Percentiles rank a stretch among this genome's conserved stretches.
These are phyloP conservation scores for Prionace glauca DNA, from an alignment of 2,797 vertebrate species.

Conservation along the genomic window DNA sequence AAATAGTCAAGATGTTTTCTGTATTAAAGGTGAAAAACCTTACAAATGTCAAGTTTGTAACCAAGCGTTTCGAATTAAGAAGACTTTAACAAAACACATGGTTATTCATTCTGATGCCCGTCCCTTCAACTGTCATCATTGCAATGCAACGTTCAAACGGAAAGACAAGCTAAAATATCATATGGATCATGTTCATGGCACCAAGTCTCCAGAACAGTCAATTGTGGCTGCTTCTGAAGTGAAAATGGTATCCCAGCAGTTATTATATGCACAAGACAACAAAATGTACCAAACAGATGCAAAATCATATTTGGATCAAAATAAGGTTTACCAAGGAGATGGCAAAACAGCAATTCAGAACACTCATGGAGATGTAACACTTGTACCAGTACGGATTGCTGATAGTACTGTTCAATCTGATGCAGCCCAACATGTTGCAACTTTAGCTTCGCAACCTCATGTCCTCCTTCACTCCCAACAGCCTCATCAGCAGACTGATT, in stretches of 20 bases:
- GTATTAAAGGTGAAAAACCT: slow-evolving; percentile 82
- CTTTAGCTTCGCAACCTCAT: slow-evolving; percentile 53
- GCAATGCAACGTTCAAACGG: slow-evolving; percentile 89
- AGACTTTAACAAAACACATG: slow-evolving; percentile 95
- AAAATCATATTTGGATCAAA: slow-evolving; percentile 57
- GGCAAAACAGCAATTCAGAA: slow-evolving; percentile 55
- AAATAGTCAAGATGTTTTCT: neutral
- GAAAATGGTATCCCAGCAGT: slow-evolving; percentile 57
- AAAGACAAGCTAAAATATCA: slow-evolving; percentile 98
- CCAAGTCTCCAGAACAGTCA: slow-evolving; percentile 63
- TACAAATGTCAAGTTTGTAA: slow-evolving; percentile 90
- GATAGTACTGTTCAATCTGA: slow-evolving; percentile 57
- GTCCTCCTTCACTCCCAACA: slow-evolving; percentile 53
- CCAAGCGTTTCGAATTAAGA: slow-evolving; percentile 95
- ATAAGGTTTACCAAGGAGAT: slow-evolving; percentile 57
- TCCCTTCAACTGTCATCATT: slow-evolving; percentile 91
- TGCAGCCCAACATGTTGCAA: slow-evolving; percentile 49
- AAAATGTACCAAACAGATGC: slow-evolving; percentile 57
- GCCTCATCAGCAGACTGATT: slow-evolving; percentile 60
- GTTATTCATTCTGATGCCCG: slow-evolving; percentile 95
- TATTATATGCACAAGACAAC: slow-evolving; percentile 58
- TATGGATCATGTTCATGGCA: slow-evolving; percentile 86
- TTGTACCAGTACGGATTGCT: slow-evolving; percentile 63
- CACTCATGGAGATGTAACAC: slow-evolving; percentile 56
- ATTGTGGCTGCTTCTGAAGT: slow-evolving; percentile 54